phyloP scores from a whole-genome alignment of 2,888 invertebrate genomes.

The Gryllus longicercus region DNA sequence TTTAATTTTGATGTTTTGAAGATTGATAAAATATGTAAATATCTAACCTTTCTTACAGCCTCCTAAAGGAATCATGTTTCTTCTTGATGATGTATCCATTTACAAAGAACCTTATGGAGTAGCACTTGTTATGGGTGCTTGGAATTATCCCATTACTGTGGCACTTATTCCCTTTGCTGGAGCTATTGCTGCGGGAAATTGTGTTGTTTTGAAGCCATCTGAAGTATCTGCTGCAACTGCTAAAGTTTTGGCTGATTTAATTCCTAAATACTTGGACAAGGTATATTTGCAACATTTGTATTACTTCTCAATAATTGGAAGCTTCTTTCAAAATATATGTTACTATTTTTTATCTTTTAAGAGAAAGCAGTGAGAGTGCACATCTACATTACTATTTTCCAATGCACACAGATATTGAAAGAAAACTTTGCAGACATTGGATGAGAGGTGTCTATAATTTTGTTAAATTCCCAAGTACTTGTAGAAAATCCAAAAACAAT shows the following conservation, averaged over 20 bases:
- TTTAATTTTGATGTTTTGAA: no score
- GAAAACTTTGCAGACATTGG: no score
- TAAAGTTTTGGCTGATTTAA: conserved; percentile 63
- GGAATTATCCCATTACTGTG: conserved; percentile 94
- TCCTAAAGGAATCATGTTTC: conserved; percentile 63
- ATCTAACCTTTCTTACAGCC: conserved; percentile 51
- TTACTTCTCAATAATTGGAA: background rate
- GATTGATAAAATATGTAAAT: background rate
- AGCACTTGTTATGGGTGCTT: conserved; percentile 82
- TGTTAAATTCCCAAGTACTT: no score
- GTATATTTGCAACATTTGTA: conserved; percentile 46
- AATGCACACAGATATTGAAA: no score
- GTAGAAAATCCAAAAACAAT: no score
- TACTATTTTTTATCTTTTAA: no score
- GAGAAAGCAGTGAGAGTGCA: no score
- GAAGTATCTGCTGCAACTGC: conserved; percentile 76
- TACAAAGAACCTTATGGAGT: conserved; percentile 89
- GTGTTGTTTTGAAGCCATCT: conserved; percentile 87
- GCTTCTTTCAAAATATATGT: no score
- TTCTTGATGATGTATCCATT: conserved; percentile 68
- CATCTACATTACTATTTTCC: no score
- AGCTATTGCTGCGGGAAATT: conserved; percentile 91
- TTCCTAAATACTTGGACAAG: conserved; percentile 85
- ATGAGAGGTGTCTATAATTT: no score
- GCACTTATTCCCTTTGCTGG: conserved; percentile 73